Base-by-base conservation (phyloP, 2,113 vertebrate species). In the Centropristis striata region DNA sequence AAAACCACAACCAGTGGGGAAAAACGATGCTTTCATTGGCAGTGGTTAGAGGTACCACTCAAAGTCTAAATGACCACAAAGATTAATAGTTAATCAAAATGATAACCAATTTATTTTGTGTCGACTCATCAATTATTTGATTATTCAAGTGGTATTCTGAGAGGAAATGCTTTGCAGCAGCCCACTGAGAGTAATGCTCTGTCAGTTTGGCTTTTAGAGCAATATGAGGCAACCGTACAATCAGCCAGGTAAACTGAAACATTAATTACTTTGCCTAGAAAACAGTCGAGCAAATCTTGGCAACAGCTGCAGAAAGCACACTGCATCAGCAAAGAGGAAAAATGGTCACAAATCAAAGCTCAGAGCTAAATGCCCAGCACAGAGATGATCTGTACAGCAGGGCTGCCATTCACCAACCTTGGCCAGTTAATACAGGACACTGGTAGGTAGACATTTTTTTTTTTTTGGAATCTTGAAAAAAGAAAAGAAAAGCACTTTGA, bases 281-380 rank as follows among this genome's bases (percentile, higher is more conserved):
- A 85, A 70, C 41, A 28, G 47, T 66, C 42, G 15, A 41, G 58
- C 42, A 53, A 71, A 68, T 49, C 41, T 53, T 75, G 65, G 83
- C 69, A 71, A 23, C 46, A 27, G 28, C 23, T 57, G 16, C 41
- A 61, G 18, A 61, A 41, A 36, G 44, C 69, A 60, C 78, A 81
- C 65, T 50, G 55, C 69, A 78, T 67, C 67, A 75, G 80, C 49
- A 69, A 68, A 80, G 27, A 66, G 36, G 53, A 13, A 70, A 28
- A 27, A 47, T 44, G 67, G 60, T 49, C 66, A 55, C 75, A 77
- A 74, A 74, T 71, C 69, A 81, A 57, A 74, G 64, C 60, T 55
- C 39, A 44, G 20, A 32, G 37, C 37, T 41, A n/a, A 15, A n/a
- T 1, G 49, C 16, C 28, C 44, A 58, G 25, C 20, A 63, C 11